Conservation (phyloP, 2,113 vertebrate species). For the Mobula hypostoma region DNA sequence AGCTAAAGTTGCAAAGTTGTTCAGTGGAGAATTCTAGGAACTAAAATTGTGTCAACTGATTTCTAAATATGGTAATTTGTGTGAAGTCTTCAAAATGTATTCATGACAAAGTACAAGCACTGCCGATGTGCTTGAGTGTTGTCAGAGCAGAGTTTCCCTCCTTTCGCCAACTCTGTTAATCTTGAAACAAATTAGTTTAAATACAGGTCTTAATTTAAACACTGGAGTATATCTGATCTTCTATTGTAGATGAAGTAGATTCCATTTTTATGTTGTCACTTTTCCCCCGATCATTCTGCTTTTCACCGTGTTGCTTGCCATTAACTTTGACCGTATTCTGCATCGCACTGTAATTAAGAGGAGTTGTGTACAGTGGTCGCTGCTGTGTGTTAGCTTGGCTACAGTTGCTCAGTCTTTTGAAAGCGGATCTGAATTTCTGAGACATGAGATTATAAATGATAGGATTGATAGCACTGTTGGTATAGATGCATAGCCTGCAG, state of each 20-base stretch:
- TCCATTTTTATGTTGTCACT: not conserved
- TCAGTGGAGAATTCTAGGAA: not conserved
- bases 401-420: slow-evolving; percentile 59
- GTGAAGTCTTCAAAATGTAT: not conserved
- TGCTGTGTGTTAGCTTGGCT: slow-evolving; percentile 43
- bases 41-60: not conserved
- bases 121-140: not conserved
- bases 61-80: not conserved
- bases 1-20: too few species aligned
- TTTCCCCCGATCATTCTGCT: slow-evolving; percentile 41
- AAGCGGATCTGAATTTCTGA: slow-evolving; percentile 64
- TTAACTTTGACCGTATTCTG: slow-evolving; percentile 41
- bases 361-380: slow-evolving; percentile 45
- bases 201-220: slow-evolving; percentile 35
- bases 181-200: not conserved
- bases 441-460: slow-evolving; percentile 70
- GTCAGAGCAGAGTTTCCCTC: not conserved
- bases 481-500: slow-evolving; percentile 62
- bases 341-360: slow-evolving; percentile 44
- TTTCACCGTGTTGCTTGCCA: slow-evolving; percentile 32
- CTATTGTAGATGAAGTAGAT: not conserved
- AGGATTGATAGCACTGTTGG: slow-evolving; percentile 70
- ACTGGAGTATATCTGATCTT: slow-evolving; percentile 42
- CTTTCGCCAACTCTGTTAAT: not conserved
- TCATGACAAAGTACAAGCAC: not conserved